Evolutionary conservation across 2,797 vertebrate species (phyloP).

Genomic region (Champsocephalus gunnari): DNA sequence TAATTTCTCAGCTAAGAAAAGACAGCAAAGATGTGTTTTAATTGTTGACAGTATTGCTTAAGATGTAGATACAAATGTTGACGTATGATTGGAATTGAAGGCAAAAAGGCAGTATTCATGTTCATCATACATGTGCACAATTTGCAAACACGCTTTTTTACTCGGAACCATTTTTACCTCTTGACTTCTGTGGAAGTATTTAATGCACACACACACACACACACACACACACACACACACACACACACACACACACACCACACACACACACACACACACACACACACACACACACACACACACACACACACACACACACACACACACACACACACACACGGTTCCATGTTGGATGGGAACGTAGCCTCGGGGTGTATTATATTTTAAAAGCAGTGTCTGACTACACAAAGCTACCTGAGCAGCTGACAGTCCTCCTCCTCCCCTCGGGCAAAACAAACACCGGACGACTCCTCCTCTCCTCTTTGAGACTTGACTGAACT

Average conservation of each 20-base stretch:
- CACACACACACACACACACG: not conserved
- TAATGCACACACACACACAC: not conserved
- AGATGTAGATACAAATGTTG: not conserved
- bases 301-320: too few relatives aligned
- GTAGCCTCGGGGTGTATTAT: not conserved
- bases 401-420: constrained; percentile 8
- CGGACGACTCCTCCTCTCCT: constrained; percentile 2
- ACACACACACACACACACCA: too few relatives aligned
- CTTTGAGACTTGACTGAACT: constrained; percentile 61
- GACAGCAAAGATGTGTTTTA: too few relatives aligned
- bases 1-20: not conserved
- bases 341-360: too few relatives aligned
- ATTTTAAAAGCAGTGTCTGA: not conserved
- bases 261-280: too few relatives aligned
- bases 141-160: not conserved
- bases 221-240: not conserved
- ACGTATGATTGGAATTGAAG: too few relatives aligned
- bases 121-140: too few relatives aligned
- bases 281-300: not conserved
- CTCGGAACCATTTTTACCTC: not conserved
- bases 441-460: constrained; percentile 28
- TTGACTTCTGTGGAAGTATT: not conserved
- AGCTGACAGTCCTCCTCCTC: constrained; percentile 1
- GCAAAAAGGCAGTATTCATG: too few relatives aligned
- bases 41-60: not conserved